Evolutionary conservation across 1,140 invertebrate genomes (phyloP).

Genomic region (Nixonia krombeini): DNA sequence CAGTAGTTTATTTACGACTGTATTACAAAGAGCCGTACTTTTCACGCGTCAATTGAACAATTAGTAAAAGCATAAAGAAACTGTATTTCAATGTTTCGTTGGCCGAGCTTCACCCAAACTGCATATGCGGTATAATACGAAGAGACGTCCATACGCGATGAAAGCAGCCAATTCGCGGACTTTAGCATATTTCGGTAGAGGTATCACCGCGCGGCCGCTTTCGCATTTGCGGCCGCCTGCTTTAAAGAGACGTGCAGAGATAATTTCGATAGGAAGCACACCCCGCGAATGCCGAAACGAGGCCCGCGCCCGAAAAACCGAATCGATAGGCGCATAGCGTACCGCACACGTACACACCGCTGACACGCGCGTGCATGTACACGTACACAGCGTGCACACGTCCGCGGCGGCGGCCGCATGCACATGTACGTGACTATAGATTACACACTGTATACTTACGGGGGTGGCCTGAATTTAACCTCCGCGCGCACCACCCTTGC

Average conservation of each 20-base stretch:
- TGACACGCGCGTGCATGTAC: constrained; percentile 9
- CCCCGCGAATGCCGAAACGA: constrained; percentile 59
- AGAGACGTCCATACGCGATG: constrained; percentile 17
- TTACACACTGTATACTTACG: constrained; percentile 61
- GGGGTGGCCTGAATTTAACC: constrained; percentile 64
- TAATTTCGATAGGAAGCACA: constrained; percentile 58
- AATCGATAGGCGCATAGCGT: constrained; percentile 68
- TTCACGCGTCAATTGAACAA: no score
- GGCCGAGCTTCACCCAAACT: no score
- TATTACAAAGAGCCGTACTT: no score
- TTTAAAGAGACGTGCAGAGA: constrained; percentile 50
- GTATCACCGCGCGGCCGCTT: constrained; percentile 24
- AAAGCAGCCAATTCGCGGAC: constrained; percentile 37
- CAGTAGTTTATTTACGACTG: no score
- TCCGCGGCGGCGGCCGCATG: no score
- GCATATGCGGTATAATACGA: no score
- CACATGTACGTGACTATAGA: constrained; percentile 54
- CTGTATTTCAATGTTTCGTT: no score
- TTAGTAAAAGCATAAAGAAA: no score
- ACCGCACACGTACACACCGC: constrained; percentile 33
- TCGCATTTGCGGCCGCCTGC: constrained; percentile 34
- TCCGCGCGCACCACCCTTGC: constrained; percentile 48
- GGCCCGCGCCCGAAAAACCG: constrained; percentile 65
- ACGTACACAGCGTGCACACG: no score
- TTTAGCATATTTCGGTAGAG: no score